These are phyloP conservation scores for Malurus elegans DNA, from an alignment of 2,113 vertebrate species.

Conservation along the genomic window DNA sequence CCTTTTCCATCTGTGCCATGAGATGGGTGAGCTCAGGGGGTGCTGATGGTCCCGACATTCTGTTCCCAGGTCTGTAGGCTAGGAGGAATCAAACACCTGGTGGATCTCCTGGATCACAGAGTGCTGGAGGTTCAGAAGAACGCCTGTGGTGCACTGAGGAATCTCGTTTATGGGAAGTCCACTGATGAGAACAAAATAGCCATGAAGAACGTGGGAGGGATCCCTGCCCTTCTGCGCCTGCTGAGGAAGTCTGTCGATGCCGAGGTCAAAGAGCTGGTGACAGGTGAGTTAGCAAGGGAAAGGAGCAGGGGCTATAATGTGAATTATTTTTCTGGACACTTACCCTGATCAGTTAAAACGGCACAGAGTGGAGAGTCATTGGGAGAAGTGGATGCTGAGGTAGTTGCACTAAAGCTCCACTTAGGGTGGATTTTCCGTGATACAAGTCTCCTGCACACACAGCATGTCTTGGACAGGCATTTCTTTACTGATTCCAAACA, in stretches of 20 bases:
- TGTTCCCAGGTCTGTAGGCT: constrained; percentile 84
- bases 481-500: not conserved
- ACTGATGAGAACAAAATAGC: constrained; percentile 96
- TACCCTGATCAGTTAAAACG: not conserved
- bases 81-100: constrained; percentile 94
- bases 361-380: not conserved
- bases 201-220: constrained; percentile 91
- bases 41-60: not conserved
- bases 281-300: constrained; percentile 76
- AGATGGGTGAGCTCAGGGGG: not conserved
- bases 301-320: not conserved
- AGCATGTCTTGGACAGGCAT: not conserved
- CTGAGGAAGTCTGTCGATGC: constrained; percentile 91
- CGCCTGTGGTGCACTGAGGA: constrained; percentile 91
- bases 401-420: not conserved
- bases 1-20: not conserved
- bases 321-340: not conserved
- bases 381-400: not conserved
- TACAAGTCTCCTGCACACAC: not conserved
- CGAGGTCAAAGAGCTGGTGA: constrained; percentile 93
- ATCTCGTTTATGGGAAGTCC: constrained; percentile 93
- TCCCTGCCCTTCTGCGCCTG: constrained; percentile 89
- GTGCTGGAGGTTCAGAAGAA: constrained; percentile 94
- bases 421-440: not conserved
- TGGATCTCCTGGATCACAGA: constrained; percentile 94